Conservation (phyloP, 92 coral and sea anemone species). For the Desmophyllum pertusum region DNA sequence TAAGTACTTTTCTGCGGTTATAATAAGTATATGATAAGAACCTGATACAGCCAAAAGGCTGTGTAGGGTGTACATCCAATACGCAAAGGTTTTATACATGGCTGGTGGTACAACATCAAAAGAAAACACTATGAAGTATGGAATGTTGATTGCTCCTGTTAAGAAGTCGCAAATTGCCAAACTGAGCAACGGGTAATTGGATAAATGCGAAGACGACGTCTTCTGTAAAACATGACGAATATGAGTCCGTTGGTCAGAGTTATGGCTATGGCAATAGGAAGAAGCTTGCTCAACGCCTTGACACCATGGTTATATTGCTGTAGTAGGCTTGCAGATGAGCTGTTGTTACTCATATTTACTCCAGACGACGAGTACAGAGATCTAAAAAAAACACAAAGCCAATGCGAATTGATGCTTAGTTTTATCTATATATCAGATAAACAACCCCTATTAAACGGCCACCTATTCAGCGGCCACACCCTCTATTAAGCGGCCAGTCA, state of each 20-base stretch:
- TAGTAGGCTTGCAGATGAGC: neutral
- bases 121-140: constrained; percentile 8
- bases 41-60: constrained; percentile 61
- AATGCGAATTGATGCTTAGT: too few relatives aligned
- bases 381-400: too few relatives aligned
- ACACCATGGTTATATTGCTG: neutral
- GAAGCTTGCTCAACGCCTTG: neutral
- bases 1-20: constrained; percentile 73
- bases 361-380: too few relatives aligned
- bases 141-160: constrained; percentile 28
- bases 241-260: constrained; percentile 15
- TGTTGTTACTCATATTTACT: constrained; percentile 10
- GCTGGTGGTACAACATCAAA: neutral
- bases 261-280: constrained; percentile 24
- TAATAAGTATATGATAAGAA: constrained; percentile 66
- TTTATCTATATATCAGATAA: too few relatives aligned
- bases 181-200: constrained; percentile 1
- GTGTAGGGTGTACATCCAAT: constrained; percentile 13
- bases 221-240: neutral
- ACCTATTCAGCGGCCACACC: too few relatives aligned
- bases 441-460: too few relatives aligned
- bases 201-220: constrained; percentile 10
- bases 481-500: too few relatives aligned
- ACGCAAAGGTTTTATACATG: neutral
- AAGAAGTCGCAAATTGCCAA: constrained; percentile 23